A percentile compares a stretch with the other conserved stretches of the same genome.
phyloP scores from a whole-genome alignment of 2,113 vertebrate species.

The Dicentrarchus labrax region DNA sequence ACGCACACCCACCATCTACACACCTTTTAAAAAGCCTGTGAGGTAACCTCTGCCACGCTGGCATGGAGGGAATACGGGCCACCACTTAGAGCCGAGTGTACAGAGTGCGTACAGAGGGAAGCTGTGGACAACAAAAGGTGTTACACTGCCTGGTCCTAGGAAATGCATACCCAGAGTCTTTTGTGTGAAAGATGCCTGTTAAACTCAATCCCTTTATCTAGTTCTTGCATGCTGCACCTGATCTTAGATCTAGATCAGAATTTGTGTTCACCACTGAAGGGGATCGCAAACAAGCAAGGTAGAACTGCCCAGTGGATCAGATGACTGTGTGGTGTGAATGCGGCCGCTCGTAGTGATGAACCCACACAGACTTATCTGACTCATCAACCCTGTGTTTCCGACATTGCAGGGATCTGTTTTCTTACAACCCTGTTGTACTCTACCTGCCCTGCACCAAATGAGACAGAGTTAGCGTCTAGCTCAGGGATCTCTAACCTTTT shows the following conservation, averaged over 20 bases:
- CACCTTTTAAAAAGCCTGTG: not conserved
- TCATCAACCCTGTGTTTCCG: not conserved
- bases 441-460: not conserved
- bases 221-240: not conserved
- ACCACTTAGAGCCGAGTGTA: too few species aligned
- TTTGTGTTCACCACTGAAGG: too few species aligned
- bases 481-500: too few species aligned
- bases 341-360: not conserved
- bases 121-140: not conserved
- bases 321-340: not conserved
- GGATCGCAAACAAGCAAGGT: not conserved
- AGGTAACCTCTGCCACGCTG: not conserved
- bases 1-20: not conserved
- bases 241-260: too few species aligned
- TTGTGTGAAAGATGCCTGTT: slow-evolving; percentile 5
- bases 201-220: slow-evolving; percentile 2
- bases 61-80: not conserved
- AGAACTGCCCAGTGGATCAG: not conserved
- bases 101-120: not conserved
- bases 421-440: not conserved
- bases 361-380: not conserved
- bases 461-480: not conserved
- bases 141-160: not conserved
- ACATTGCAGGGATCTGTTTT: not conserved
- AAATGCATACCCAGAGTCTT: not conserved